phyloP scores from a whole-genome alignment of 2,113 vertebrate species.

The Cyprinodon tularosa region DNA sequence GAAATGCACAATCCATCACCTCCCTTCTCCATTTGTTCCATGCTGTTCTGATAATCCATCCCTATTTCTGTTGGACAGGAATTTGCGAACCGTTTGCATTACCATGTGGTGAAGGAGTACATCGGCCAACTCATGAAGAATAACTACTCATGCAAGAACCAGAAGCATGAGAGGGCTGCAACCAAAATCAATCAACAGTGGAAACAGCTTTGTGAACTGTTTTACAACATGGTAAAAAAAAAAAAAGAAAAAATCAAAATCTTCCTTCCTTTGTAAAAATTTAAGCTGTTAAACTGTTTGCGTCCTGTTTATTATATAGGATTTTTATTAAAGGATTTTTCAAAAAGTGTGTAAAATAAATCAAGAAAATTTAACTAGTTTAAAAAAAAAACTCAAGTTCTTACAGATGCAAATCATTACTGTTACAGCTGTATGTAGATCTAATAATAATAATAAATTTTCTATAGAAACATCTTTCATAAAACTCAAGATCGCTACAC shows the following conservation, averaged over 20 bases:
- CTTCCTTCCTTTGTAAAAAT: too few species aligned
- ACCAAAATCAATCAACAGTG: slow-evolving; percentile 69
- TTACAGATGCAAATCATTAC: too few species aligned
- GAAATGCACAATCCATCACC: background rate
- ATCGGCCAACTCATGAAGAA: slow-evolving; percentile 78
- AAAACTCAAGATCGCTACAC: too few species aligned
- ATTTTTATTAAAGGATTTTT: too few species aligned
- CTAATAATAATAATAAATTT: too few species aligned
- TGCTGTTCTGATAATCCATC: slow-evolving; percentile 18
- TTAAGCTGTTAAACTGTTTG: too few species aligned
- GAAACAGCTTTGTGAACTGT: slow-evolving; percentile 53
- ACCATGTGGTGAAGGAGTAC: slow-evolving; percentile 71
- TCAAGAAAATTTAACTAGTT: too few species aligned
- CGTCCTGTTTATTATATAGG: too few species aligned
- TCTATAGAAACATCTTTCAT: too few species aligned
- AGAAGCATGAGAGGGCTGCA: slow-evolving; percentile 70
- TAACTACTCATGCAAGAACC: slow-evolving; percentile 76
- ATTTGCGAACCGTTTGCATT: slow-evolving; percentile 64
- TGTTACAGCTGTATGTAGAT: too few species aligned
- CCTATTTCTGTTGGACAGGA: slow-evolving; percentile 48
- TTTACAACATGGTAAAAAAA: slow-evolving; percentile 69
- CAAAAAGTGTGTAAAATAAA: too few species aligned
- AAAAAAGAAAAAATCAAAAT: background rate
- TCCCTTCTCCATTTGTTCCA: background rate
- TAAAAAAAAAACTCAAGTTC: too few species aligned